phyloP scores from a whole-genome alignment of 2,888 invertebrate species.

The Anarsia innoxiella region DNA sequence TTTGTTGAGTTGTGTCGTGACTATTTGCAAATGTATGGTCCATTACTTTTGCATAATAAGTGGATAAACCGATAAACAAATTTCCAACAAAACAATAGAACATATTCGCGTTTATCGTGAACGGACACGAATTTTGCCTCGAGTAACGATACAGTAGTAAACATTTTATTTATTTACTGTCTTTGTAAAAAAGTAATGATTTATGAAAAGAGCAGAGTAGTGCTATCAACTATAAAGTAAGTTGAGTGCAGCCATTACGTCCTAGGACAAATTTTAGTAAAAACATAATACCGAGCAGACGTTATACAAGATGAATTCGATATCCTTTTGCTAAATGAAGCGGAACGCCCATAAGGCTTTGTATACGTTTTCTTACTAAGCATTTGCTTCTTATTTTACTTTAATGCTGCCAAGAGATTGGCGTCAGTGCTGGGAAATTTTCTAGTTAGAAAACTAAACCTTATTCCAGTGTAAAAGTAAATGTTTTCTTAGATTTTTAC shows the following conservation, averaged over 20 bases:
- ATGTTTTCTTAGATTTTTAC: too few relatives aligned
- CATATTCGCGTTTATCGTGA: too few relatives aligned
- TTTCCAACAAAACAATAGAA: constrained; percentile 9
- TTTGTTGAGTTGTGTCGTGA: constrained; percentile 38
- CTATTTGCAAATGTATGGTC: constrained; percentile 41
- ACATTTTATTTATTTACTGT: too few relatives aligned
- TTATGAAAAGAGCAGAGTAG: constrained; percentile 27
- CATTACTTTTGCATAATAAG: constrained; percentile 43
- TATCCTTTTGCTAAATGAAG: constrained; percentile 73
- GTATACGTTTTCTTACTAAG: constrained; percentile 37
- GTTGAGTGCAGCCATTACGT: constrained; percentile 30
- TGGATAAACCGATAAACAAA: constrained; percentile 27
- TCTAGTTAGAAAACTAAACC: not conserved
- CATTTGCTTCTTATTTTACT: constrained; percentile 36
- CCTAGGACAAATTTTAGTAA: constrained; percentile 42
- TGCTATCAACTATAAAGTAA: constrained; percentile 32
- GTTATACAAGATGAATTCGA: constrained; percentile 63
- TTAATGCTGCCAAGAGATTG: constrained; percentile 7
- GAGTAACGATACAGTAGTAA: too few relatives aligned
- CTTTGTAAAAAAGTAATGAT: constrained; percentile 19
- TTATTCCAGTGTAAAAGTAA: not conserved
- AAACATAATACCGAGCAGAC: constrained; percentile 44
- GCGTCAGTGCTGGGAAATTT: not conserved
- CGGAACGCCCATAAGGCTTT: constrained; percentile 55
- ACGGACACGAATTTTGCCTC: too few relatives aligned